Conservation (phyloP, 2,797 vertebrate genomes). For the Gymnodraco acuticeps region DNA sequence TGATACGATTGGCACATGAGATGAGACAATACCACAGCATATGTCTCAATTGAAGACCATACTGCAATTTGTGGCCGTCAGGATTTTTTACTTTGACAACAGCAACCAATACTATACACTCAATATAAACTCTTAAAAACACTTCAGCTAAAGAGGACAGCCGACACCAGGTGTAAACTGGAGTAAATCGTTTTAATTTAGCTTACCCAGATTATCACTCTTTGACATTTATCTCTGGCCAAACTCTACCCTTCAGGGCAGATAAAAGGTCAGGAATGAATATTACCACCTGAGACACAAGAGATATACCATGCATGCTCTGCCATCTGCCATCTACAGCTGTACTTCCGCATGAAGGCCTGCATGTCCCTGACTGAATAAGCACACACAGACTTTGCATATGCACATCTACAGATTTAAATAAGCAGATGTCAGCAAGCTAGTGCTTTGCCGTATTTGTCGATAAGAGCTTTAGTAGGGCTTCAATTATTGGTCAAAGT, state of each 20-base stretch:
- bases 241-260: conserved; percentile 22
- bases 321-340: conserved; percentile 43
- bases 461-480: background rate
- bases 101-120: background rate
- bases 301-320: conserved; percentile 34
- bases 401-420: background rate
- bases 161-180: conserved; percentile 24
- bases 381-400: conserved; percentile 6
- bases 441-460: background rate
- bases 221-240: conserved; percentile 48
- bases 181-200: conserved; percentile 20
- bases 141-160: conserved; percentile 25
- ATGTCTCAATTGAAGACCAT: background rate
- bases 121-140: conserved; percentile 24
- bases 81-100: background rate
- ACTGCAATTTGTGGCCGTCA: background rate
- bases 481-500: background rate
- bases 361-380: conserved; percentile 32
- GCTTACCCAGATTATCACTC: conserved; percentile 30
- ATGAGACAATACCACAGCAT: conserved; percentile 6
- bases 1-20: conserved; percentile 11
- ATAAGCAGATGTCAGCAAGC: background rate
- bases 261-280: conserved; percentile 60
- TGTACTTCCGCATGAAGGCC: conserved; percentile 27
- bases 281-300: conserved; percentile 44